Evolutionary conservation across 2,113 vertebrate genomes (phyloP), one percentile per base, ranked within the genome.

Genomic region (Ovis canadensis): DNA sequence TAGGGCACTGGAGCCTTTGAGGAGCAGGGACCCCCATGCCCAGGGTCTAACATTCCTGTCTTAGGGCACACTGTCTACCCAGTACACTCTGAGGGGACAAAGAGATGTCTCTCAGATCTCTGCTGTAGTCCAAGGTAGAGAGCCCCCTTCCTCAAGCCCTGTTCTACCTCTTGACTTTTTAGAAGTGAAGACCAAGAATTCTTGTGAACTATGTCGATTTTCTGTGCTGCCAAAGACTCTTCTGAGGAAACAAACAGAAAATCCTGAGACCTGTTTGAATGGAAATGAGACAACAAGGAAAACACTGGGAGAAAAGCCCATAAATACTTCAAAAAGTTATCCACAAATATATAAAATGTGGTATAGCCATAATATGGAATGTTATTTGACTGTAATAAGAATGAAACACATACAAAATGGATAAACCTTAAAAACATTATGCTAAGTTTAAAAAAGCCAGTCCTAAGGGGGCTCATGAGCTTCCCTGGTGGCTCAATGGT

Each of bases 261-360:
- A 74, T 16, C 36, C 54, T 62, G 25, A 83, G 6, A 62, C 6
- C 17, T 45, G 3, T 83, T 77, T 62, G 45, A 91, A 88, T 59
- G 77, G 67, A 94, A 23, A 52, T 85, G 90, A 64, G 5, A 48
- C 19, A 82, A 92, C 14, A 43, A 60, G 77, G 54, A 59, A 92
- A 71, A 40, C 17, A 19, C n/a, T 29, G 36, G 43, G 48, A 82
- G 77, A 25, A 94, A 87, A 57, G 48, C 3, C 6, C 13, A 43
- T 48, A 21, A 36, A 33, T 40, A 36, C 48, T 29, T 64, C n/a
- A 52, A 50, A 71, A 88, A 54, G 27, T 45, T 55, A 55, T 36
- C 48, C 57, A 87, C 29, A 54, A 33, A 74, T 36, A 23, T 10
- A 81, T 84, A 77, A 74, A 48, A 50, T 50, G 52, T 29, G 29